Conservation (phyloP, 1,140 invertebrate genomes). For the Ceratosolen solmsi region DNA sequence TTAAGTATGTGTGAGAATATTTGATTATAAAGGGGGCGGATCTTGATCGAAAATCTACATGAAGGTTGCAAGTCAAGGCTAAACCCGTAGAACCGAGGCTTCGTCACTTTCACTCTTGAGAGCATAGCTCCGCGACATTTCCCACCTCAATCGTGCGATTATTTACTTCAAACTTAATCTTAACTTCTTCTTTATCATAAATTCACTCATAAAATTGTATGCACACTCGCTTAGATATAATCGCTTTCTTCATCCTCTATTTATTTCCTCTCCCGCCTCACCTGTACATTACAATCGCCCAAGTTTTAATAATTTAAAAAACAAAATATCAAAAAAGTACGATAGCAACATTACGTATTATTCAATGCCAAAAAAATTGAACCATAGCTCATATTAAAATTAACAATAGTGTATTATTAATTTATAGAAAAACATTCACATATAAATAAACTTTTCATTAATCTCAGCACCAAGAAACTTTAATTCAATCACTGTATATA, state of each 20-base stretch:
- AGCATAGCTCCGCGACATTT: constrained; percentile 65
- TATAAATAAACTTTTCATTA: too few relatives aligned
- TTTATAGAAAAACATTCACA: too few relatives aligned
- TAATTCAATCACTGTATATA: too few relatives aligned
- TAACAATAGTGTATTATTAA: too few relatives aligned
- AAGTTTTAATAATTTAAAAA: too few relatives aligned
- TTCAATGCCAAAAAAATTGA: too few relatives aligned
- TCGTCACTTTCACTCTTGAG: constrained; percentile 71
- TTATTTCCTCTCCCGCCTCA: not conserved
- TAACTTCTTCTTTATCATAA: not conserved
- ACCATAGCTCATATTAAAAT: too few relatives aligned
- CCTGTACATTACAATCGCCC: too few relatives aligned
- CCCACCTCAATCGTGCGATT: constrained; percentile 63
- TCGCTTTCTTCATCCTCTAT: not conserved
- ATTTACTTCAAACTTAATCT: constrained; percentile 13
- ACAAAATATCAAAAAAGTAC: too few relatives aligned
- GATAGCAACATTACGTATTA: too few relatives aligned
- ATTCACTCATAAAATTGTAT: not conserved
- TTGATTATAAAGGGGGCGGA: not conserved
- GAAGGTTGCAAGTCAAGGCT: constrained; percentile 74
- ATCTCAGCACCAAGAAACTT: too few relatives aligned
- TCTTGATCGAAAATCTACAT: constrained; percentile 24
- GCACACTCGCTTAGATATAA: not conserved
- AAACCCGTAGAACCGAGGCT: constrained; percentile 44
- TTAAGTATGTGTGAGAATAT: not conserved